Evolutionary conservation across 2,113 vertebrate species (phyloP), one percentile per base, ranked within the genome.

Genomic region (Nematolebias whitei): DNA sequence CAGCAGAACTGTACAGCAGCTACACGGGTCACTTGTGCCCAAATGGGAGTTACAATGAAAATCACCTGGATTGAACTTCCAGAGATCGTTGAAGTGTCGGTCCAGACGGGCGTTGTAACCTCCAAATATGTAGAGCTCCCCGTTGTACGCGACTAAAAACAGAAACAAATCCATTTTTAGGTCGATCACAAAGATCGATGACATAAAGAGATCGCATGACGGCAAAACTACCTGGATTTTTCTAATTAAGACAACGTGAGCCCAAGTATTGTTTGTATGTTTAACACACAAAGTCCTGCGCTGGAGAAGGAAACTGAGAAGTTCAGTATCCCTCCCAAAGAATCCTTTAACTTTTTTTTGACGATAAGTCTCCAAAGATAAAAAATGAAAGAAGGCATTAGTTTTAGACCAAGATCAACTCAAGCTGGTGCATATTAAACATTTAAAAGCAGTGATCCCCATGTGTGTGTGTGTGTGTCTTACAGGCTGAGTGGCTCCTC

Each of bases 1-100:
- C 16, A 45, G n/a, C 43, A 12, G 18, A 45, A 11, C n/a, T 20
- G 19, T 19, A 19, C 5, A 13, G 7, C 9, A 45, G n/a, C 20
- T 44, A 39, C 8, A 39, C 26, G 11, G 8, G 26, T 48, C 26
- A 23, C 1, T 1, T 40, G 48, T 62, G 14, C 40, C 11, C n/a
- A 62, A 23, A 35, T 1, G 2, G 26, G n/a, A n/a, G n/a, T n/a
- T n/a, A n/a, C n/a, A n/a, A n/a, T n/a, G n/a, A n/a, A 3, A 71
- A 68, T 92, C 91, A 98, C 97, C 98, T 91, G 96, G 97, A 77
- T 94, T 98, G 85, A 98, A 99, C 89, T 97, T 98, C 98, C 98
- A 99, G 49, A 99, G 95, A 68, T 99, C 97, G 0, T 97, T 98
- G 90, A 99, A 99, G 85, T 99, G 98, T 55, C 95, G 93, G 87